Percentiles rank a stretch among this genome's conserved stretches.
These are phyloP conservation scores for Montipora capitata DNA, from an alignment of 92 coral and sea anemone genomes.

Conservation along the genomic window DNA sequence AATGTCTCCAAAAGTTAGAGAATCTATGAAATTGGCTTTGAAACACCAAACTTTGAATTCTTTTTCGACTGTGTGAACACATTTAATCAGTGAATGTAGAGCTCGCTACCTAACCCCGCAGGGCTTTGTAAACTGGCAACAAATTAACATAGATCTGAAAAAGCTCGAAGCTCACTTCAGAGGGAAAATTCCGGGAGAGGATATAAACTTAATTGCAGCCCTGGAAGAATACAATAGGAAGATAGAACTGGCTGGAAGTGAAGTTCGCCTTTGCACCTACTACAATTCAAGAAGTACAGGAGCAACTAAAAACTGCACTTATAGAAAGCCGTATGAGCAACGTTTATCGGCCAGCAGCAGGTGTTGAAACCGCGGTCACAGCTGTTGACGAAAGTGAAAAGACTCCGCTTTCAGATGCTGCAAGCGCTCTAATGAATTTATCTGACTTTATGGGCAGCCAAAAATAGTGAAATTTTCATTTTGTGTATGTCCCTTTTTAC, in stretches of 20 bases:
- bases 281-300: conserved; percentile 26
- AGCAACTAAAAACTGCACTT: conserved; percentile 27
- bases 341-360: conserved; percentile 1
- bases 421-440: conserved; percentile 20
- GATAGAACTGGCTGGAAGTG: conserved; percentile 5
- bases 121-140: conserved; percentile 50
- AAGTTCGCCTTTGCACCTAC: conserved; percentile 16
- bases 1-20: conserved; percentile 15
- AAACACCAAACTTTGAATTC: conserved; percentile 33
- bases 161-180: conserved; percentile 50
- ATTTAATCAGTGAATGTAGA: conserved; percentile 40
- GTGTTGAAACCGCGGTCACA: background rate
- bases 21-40: conserved; percentile 33
- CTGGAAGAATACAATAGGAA: conserved; percentile 30
- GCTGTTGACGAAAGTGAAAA: conserved; percentile 28
- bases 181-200: conserved; percentile 25
- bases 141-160: conserved; percentile 47
- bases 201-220: conserved; percentile 20
- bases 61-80: conserved; percentile 27
- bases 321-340: conserved; percentile 20
- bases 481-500: background rate
- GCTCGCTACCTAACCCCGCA: conserved; percentile 28
- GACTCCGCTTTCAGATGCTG: conserved; percentile 15
- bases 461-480: background rate
- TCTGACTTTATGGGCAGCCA: background rate